phyloP scores from a whole-genome alignment of 2,113 vertebrate species.

The Campylorhamphus procurvoides region DNA sequence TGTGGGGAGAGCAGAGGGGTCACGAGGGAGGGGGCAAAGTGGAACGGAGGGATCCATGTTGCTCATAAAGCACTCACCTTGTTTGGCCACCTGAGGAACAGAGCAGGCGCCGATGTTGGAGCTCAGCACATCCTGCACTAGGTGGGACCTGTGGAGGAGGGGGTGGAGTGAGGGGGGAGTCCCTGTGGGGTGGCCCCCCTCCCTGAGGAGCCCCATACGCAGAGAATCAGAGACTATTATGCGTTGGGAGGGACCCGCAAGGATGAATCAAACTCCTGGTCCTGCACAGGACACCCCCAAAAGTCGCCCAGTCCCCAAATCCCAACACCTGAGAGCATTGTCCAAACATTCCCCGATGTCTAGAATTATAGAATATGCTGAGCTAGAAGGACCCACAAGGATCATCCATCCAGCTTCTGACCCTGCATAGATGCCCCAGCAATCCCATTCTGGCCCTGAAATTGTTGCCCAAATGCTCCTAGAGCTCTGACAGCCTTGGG shows the following conservation, averaged over 20 bases:
- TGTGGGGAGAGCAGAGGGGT: background rate
- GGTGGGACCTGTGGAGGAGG: constrained; percentile 40
- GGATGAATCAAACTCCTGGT: background rate
- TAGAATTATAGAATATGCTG: background rate
- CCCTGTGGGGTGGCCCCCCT: accelerated
- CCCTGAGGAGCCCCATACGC: background rate
- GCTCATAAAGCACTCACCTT: constrained; percentile 31
- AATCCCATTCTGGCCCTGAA: background rate
- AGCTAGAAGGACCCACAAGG: background rate
- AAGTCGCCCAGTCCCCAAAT: background rate
- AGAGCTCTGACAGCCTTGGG: background rate
- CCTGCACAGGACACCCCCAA: background rate
- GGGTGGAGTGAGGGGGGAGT: background rate
- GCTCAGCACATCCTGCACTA: constrained; percentile 71
- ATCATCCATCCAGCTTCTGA: background rate
- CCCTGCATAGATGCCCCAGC: background rate
- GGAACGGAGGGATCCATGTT: background rate
- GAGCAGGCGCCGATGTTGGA: constrained; percentile 56
- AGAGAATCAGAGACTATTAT: background rate
- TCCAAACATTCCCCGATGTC: background rate
- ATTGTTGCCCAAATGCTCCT: background rate
- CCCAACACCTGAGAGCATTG: background rate
- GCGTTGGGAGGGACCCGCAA: background rate
- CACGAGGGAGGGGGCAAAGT: background rate
- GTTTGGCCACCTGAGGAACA: constrained; percentile 50